Base-by-base conservation (phyloP, 1,140 invertebrate species). In the Chionoecetes opilio region DNA sequence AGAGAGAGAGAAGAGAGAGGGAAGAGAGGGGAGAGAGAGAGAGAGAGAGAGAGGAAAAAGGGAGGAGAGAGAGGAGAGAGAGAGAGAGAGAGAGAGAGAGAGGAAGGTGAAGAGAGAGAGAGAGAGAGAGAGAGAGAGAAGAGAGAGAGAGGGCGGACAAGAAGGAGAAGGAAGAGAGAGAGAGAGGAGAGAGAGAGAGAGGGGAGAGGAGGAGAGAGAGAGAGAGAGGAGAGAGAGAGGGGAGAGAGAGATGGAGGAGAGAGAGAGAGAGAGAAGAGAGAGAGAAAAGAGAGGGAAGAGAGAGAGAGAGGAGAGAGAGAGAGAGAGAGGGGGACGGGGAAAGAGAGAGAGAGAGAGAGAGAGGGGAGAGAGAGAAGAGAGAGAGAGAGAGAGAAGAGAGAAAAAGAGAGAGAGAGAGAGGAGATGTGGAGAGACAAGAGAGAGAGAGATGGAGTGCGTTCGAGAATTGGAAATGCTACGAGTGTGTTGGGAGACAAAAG, bases 101-200 rank as follows among this genome's bases (percentile, higher is more conserved):
- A 31, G 5, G n/a, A 29, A 38, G 17, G 8, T 3, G n/a, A 17
- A 32, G 37, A 29, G 88, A 90, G 31, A 37, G 14, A 29, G 17
- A 26, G 86, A 34, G 31, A 34, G 29, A 88, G 34, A 34, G 31
- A 9, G n/a, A 88, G n/a, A 6, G 26, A 6, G 86, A 88, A 32
- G 26, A 90, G 34, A 38, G 6, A 17, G 0, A 90, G 34, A 2
- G 31, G 41, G 29, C 26, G 88, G 38, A 46, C 8, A 53, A 41
- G 9, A 3, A 38, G 37, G 86, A 88, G 84, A n/a, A n/a, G n/a
- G n/a, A n/a, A 88, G 86, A 88, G 86, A 88, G 86, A 38, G 86
- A 88, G 86, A 88, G 86, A 88, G 86, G 86, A 88, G 86, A 88
- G 86, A 88, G 86, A 88, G 86, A 88, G 86, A 88, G 86, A 88